Percentiles rank a stretch among this genome's conserved stretches.
These are phyloP conservation scores for Formica exsecta DNA, from an alignment of 1,140 invertebrate species.

Conservation along the genomic window DNA sequence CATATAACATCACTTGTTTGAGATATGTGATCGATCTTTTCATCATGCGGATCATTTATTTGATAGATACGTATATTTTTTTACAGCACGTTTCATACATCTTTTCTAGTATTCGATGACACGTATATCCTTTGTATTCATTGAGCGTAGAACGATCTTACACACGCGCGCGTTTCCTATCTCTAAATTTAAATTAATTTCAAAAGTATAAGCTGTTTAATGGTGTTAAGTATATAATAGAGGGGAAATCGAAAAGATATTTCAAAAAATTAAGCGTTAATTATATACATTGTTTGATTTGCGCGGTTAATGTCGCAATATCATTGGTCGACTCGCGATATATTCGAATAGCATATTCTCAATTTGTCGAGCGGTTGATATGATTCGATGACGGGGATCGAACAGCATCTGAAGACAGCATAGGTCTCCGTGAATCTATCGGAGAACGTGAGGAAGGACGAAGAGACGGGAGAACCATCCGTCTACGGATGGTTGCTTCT, in stretches of 20 bases:
- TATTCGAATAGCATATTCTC: constrained; percentile 27
- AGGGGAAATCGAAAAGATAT: background rate
- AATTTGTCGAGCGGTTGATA: constrained; percentile 44
- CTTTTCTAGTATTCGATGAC: constrained; percentile 24
- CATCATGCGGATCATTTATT: constrained; percentile 46
- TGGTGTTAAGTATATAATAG: background rate
- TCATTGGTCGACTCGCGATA: constrained; percentile 9
- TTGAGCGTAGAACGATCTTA: background rate
- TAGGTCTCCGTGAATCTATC: constrained; percentile 61
- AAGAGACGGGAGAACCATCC: constrained; percentile 57
- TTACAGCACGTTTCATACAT: background rate
- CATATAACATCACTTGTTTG: constrained; percentile 26
- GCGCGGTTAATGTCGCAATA: background rate
- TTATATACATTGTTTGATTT: constrained; percentile 6
- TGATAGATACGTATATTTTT: background rate
- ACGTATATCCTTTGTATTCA: background rate
- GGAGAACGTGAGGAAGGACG: constrained; percentile 38
- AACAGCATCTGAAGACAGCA: constrained; percentile 46
- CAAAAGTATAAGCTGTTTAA: no score
- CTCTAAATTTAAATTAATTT: constrained; percentile 20
- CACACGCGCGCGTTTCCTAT: background rate
- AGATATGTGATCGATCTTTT: constrained; percentile 51
- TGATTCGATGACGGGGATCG: constrained; percentile 64
- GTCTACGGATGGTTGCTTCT: constrained; percentile 77
- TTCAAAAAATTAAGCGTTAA: background rate